These are phyloP conservation scores for Tragelaphus eurycerus DNA, from an alignment of 2,797 vertebrate genomes.

Conservation along the genomic window DNA sequence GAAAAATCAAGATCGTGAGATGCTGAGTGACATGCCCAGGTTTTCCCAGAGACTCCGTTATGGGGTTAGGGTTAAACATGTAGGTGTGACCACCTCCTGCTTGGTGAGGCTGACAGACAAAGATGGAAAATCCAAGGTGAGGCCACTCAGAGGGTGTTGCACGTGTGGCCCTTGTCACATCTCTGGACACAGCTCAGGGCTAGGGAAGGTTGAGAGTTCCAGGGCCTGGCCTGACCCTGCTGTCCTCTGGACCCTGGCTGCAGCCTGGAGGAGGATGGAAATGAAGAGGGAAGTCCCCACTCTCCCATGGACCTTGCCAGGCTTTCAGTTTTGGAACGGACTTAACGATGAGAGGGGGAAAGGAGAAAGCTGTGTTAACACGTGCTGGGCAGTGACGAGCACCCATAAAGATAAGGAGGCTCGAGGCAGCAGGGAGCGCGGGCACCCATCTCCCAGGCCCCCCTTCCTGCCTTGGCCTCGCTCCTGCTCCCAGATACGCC, in stretches of 20 bases:
- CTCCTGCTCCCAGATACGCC: not conserved
- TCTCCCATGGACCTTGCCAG: not conserved
- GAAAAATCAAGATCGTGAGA: not conserved
- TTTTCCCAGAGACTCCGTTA: not conserved
- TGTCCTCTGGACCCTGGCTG: not conserved
- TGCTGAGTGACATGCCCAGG: not conserved
- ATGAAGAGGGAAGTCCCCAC: not conserved
- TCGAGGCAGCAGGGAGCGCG: not conserved
- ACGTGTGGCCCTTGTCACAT: not conserved
- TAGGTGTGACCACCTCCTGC: not conserved
- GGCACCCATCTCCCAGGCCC: not conserved
- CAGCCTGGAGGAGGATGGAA: not conserved
- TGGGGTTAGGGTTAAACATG: not conserved
- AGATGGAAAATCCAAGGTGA: not conserved
- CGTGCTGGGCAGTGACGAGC: not conserved
- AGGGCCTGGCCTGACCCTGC: not conserved
- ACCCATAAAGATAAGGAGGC: conserved; percentile 42
- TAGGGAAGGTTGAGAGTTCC: not conserved
- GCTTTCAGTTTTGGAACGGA: conserved; percentile 19
- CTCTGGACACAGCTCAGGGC: not conserved
- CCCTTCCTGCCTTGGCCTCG: not conserved
- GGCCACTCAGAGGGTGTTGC: not conserved
- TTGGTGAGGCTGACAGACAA: not conserved
- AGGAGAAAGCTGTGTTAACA: not conserved
- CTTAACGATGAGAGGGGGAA: not conserved